A percentile compares a stretch with the other conserved stretches of the same genome.
Evolutionary conservation across 2,113 vertebrate species (phyloP).

Genomic region (Ameiurus melas): DNA sequence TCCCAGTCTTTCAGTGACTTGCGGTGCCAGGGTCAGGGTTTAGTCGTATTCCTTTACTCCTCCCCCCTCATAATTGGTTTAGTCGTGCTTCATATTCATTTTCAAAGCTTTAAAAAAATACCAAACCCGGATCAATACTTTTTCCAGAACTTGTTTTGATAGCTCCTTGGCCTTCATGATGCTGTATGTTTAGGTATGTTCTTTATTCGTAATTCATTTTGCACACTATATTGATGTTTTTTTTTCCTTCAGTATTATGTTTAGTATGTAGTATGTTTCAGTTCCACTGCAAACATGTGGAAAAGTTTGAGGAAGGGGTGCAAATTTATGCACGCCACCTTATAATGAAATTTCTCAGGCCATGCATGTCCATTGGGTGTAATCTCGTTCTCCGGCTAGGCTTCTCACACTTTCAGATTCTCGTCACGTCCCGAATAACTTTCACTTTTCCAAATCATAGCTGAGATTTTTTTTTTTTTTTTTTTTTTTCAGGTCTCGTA

Average conservation of each 20-base stretch:
- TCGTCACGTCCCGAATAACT: neutral
- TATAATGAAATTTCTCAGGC: slow-evolving; percentile 37
- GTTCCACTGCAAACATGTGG: neutral
- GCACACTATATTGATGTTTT: neutral
- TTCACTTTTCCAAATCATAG: slow-evolving; percentile 17
- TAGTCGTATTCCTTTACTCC: neutral
- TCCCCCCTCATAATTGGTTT: too few species aligned
- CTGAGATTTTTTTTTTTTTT: neutral
- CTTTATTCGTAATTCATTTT: too few species aligned
- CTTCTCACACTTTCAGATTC: slow-evolving; percentile 6
- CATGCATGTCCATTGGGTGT: slow-evolving; percentile 19
- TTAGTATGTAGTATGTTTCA: too few species aligned
- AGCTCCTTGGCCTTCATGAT: neutral
- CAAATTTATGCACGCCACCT: neutral
- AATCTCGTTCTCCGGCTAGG: slow-evolving; percentile 32
- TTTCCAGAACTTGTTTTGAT: neutral
- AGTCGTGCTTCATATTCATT: neutral
- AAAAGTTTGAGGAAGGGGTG: neutral
- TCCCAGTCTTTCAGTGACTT: neutral
- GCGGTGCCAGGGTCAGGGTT: neutral
- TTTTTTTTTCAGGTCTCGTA: neutral
- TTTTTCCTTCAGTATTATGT: neutral
- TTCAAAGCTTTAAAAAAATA: neutral
- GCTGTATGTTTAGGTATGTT: neutral
- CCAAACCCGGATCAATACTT: neutral